Conservation (phyloP, 2,797 vertebrate genomes). For the Typhlichthys subterraneus region DNA sequence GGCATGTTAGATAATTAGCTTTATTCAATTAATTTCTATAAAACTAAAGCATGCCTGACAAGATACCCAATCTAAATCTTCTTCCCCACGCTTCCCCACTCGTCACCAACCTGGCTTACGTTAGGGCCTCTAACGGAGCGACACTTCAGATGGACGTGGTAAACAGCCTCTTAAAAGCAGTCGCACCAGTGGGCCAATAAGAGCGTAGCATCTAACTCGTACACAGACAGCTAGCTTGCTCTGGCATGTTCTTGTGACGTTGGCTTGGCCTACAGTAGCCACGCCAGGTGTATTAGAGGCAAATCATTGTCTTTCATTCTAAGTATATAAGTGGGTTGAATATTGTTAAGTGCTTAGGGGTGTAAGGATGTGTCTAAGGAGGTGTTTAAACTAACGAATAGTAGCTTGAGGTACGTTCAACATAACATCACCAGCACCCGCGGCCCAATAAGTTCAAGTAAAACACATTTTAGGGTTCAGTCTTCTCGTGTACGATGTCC, state of each 20-base stretch:
- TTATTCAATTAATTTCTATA: neutral
- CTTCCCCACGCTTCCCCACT: constrained; percentile 25
- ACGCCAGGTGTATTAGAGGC: constrained; percentile 1
- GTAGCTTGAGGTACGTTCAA: constrained; percentile 74
- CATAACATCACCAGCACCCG: constrained; percentile 46
- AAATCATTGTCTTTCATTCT: too few species aligned
- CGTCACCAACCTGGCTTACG: constrained; percentile 25
- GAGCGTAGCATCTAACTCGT: constrained; percentile 27
- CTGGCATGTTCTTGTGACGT: constrained; percentile 31
- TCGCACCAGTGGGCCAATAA: constrained; percentile 49
- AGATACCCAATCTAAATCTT: neutral
- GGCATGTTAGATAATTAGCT: too few species aligned
- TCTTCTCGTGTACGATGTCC: neutral
- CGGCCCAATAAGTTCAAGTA: constrained; percentile 74
- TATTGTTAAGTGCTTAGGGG: constrained; percentile 55
- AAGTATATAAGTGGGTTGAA: constrained; percentile 20
- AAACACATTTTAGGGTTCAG: constrained; percentile 56
- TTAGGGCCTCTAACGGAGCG: constrained; percentile 23
- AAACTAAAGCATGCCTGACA: constrained; percentile 2
- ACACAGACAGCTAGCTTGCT: constrained; percentile 36
- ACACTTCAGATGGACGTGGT: constrained; percentile 18
- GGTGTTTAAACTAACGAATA: constrained; percentile 47
- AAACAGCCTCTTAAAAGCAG: constrained; percentile 38
- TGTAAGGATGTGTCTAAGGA: constrained; percentile 20
- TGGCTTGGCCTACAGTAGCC: constrained; percentile 64